A percentile compares a stretch with the other conserved stretches of the same genome.
phyloP scores from a whole-genome alignment of 1,140 invertebrate genomes.

The Ptiloglossa arizonensis region DNA sequence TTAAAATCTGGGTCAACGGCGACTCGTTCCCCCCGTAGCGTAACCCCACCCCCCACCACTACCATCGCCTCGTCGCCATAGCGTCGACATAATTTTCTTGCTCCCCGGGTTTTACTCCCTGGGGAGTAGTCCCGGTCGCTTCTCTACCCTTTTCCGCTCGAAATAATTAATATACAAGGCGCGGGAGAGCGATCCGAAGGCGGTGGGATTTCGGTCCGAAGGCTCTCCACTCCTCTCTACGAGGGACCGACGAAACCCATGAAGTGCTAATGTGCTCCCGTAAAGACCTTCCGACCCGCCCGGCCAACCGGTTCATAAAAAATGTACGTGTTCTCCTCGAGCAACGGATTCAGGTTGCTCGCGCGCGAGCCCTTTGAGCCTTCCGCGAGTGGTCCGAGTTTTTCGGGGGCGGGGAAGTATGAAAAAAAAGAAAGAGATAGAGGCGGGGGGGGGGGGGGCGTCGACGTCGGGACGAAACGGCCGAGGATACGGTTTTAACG shows the following conservation, averaged over 20 bases:
- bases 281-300: slow-evolving; percentile 20
- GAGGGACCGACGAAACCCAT: slow-evolving; percentile 33
- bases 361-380: not conserved
- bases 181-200: slow-evolving; percentile 62
- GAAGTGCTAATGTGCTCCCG: slow-evolving; percentile 59
- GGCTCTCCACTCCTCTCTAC: slow-evolving; percentile 29
- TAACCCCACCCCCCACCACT: too few species aligned
- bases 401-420: not conserved
- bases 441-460: too few species aligned
- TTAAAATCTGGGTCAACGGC: slow-evolving; percentile 40
- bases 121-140: slow-evolving; percentile 10
- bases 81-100: slow-evolving; percentile 37
- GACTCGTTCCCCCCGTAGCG: too few species aligned
- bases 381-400: too few species aligned
- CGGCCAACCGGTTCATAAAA: slow-evolving; percentile 31
- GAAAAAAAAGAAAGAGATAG: too few species aligned
- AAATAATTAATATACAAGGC: slow-evolving; percentile 70
- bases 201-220: slow-evolving; percentile 61
- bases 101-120: slow-evolving; percentile 9
- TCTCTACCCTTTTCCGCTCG: slow-evolving; percentile 58
- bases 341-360: not conserved
- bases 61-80: not conserved
- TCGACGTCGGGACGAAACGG: too few species aligned
- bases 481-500: too few species aligned
- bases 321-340: slow-evolving; percentile 8